A percentile compares a stretch with the other conserved stretches of the same genome.
phyloP scores from a whole-genome alignment of 2,888 invertebrate genomes.

The Drosophila recens region DNA sequence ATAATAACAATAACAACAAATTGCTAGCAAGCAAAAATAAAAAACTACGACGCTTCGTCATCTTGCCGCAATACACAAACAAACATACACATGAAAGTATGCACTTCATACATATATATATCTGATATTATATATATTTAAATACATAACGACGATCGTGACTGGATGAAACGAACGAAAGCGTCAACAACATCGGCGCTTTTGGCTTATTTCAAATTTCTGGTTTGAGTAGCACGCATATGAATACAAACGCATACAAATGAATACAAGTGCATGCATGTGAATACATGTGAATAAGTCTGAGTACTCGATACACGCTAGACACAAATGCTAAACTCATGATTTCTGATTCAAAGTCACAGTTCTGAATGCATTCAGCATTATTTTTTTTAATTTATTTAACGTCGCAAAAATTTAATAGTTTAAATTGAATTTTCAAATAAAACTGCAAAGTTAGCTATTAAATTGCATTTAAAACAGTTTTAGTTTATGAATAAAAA shows the following conservation, averaged over 20 bases:
- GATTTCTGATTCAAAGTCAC: constrained; percentile 6
- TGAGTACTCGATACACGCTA: constrained; percentile 22
- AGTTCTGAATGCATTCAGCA: constrained; percentile 8
- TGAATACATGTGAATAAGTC: not conserved
- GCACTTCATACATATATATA: constrained; percentile 2
- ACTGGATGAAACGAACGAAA: constrained; percentile 51
- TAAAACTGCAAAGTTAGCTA: too few species aligned
- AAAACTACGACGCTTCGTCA: constrained; percentile 62
- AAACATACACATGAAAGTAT: too few species aligned
- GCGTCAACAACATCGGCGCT: constrained; percentile 23
- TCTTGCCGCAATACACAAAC: constrained; percentile 46
- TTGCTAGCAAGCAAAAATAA: constrained; percentile 40
- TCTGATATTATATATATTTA: constrained; percentile 1
- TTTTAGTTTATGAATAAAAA: too few species aligned
- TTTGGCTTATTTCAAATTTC: constrained; percentile 63
- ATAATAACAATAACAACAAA: constrained; percentile 48
- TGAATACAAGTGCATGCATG: constrained; percentile 12
- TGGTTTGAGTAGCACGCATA: constrained; percentile 70
- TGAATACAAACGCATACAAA: constrained; percentile 19
- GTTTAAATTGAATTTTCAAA: too few species aligned
- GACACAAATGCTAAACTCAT: constrained; percentile 15
- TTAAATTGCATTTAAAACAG: too few species aligned
- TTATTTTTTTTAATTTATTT: not conserved
- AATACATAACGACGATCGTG: constrained; percentile 51
- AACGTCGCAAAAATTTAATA: too few species aligned